Evolutionary conservation across 2,888 invertebrate species (phyloP), one percentile per base, ranked within the genome.

Genomic region (Dasypogon diadema): DNA sequence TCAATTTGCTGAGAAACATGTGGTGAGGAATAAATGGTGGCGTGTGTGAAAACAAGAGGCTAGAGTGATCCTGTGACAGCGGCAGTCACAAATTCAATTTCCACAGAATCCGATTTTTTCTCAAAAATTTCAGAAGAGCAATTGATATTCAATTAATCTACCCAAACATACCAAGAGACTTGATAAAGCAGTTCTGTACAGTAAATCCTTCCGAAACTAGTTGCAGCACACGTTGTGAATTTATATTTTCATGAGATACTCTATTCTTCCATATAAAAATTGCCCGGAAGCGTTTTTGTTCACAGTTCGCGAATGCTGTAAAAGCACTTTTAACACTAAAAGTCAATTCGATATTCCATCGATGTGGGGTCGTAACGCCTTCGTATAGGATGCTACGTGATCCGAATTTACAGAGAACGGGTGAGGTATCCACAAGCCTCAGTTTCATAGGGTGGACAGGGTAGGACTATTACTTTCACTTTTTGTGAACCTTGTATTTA

Each of bases 261-360:
- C 22, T 37, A 60, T 60, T 37, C 37, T 6, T 18, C 60, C 6
- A 18, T n/a, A 60, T 60, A 60, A 60, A 60, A 60, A n/a, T 34
- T 21, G 18, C 60, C n/a, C 34, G 34, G 60, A 60, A 60, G 37
- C 60, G 37, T 37, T 60, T 60, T 60, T 60, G 21, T 8, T 18
- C 21, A 21, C n/a, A 12, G 18, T 18, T 34, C 60, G 37, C 60
- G 34, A 60, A 0, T 37, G 21, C 34, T 14, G 37, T 60, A 60
- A 60, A 60, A 60, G 37, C 37, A 21, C 60, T 60, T 60, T 60
- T 60, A 37, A 60, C 21, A 37, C 30, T 60, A 37, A 60, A 60
- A 60, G 42, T 60, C 60, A 34, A 60, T 60, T 60, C 37, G 34
- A 60, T 60, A 60, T 60, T 60, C 60, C 22, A 60, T 60, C 22